These are phyloP conservation scores for Scylla paramamosain DNA, from an alignment of 1,140 invertebrate species.

Conservation along the genomic window DNA sequence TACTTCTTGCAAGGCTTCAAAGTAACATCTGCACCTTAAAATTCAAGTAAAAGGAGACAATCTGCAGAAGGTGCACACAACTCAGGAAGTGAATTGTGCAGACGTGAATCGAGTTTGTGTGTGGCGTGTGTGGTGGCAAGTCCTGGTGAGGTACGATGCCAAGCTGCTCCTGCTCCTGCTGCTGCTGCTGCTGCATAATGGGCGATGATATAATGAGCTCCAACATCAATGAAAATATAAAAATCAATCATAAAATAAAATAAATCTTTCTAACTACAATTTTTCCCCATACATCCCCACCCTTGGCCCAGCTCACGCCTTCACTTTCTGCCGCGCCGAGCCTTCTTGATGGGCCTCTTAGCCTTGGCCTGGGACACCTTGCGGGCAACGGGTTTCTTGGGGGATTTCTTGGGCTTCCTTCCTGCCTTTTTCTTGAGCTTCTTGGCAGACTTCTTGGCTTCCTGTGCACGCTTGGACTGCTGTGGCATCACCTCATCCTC, in stretches of 20 bases:
- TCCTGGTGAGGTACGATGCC: neutral
- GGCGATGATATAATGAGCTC: neutral
- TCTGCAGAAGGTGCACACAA: neutral
- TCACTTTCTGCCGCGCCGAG: slow-evolving; percentile 4
- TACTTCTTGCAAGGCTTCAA: neutral
- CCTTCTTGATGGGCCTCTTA: slow-evolving; percentile 21
- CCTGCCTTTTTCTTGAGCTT: slow-evolving; percentile 28
- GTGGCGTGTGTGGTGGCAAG: neutral
- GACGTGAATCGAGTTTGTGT: neutral
- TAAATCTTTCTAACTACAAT: neutral
- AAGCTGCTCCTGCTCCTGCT: neutral
- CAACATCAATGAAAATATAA: neutral
- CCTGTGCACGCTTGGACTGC: slow-evolving; percentile 65
- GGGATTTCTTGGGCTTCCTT: slow-evolving; percentile 42
- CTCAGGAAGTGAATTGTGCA: neutral
- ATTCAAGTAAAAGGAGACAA: neutral
- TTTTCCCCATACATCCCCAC: neutral
- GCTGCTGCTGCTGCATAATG: neutral
- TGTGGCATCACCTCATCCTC: slow-evolving; percentile 70
- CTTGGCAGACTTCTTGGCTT: slow-evolving; percentile 43
- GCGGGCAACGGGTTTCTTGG: slow-evolving; percentile 40
- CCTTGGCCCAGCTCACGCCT: neutral
- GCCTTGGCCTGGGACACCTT: neutral
- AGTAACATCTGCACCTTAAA: neutral
- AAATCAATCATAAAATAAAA: neutral